Percentiles rank a stretch among this genome's conserved stretches.
Conservation (phyloP, 2,113 vertebrate genomes). For the Lepidothrix coronata region DNA sequence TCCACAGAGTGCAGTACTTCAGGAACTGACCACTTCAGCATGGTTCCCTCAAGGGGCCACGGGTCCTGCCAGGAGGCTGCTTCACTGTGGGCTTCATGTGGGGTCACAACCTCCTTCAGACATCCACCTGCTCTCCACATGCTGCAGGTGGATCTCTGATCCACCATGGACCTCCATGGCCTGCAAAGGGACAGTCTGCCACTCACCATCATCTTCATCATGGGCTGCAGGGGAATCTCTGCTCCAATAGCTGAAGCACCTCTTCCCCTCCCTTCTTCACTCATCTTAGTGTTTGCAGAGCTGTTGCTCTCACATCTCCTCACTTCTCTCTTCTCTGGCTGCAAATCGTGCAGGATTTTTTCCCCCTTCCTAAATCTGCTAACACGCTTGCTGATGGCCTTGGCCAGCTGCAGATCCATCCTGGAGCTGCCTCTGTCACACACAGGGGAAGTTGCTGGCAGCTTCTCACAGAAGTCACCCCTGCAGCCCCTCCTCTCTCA, state of each 20-base stretch:
- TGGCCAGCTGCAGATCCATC: rapidly evolving
- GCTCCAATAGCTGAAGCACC: rapidly evolving
- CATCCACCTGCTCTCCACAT: rapidly evolving
- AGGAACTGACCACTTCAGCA: neutral
- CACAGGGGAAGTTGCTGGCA: neutral
- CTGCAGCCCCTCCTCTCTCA: neutral
- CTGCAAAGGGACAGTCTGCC: neutral
- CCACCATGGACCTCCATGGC: too few relatives aligned
- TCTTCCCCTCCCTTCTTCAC: neutral
- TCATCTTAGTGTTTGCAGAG: neutral
- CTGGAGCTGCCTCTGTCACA: neutral
- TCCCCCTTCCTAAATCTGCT: too few relatives aligned
- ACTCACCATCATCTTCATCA: neutral
- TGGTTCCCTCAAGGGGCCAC: rapidly evolving
- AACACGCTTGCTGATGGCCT: too few relatives aligned
- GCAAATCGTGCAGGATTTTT: neutral
- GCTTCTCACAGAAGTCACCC: neutral
- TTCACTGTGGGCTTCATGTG: neutral
- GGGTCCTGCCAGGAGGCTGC: neutral
- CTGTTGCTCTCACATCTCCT: neutral
- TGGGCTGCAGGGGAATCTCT: rapidly evolving
- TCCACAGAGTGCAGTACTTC: neutral
- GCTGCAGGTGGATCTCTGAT: neutral
- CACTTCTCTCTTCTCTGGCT: neutral
- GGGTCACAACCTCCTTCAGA: neutral